Conservation (phyloP, 2,113 vertebrate species). For the Melanerpes formicivorus region DNA sequence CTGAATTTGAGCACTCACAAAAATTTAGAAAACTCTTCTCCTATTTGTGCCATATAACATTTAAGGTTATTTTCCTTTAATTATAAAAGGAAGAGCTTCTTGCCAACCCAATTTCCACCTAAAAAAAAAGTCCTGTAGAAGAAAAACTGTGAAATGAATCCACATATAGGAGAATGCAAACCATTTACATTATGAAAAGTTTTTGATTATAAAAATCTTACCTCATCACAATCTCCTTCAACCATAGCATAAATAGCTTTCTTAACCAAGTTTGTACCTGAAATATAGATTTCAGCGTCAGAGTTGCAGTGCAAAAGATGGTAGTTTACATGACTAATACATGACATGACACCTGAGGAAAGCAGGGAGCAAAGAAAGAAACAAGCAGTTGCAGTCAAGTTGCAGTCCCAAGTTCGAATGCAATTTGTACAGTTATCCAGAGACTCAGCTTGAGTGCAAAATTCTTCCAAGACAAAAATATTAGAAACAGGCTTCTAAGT, state of each 20-base stretch:
- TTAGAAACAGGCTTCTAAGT: slow-evolving; percentile 61
- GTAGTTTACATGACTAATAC: background rate
- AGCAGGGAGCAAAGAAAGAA: background rate
- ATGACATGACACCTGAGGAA: background rate
- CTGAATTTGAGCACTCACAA: background rate
- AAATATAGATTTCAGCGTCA: slow-evolving; percentile 73
- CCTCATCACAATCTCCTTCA: slow-evolving; percentile 99
- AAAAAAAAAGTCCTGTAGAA: background rate
- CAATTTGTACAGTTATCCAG: background rate
- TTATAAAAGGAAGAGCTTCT: background rate
- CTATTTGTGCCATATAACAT: background rate
- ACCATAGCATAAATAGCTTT: slow-evolving; percentile 99
- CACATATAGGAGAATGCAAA: background rate
- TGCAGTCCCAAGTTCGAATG: background rate
- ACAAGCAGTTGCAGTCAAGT: slow-evolving; percentile 14
- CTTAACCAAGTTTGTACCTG: slow-evolving; percentile 99
- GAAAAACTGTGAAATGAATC: slow-evolving; percentile 19
- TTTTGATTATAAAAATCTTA: slow-evolving; percentile 75
- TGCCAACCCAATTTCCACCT: background rate
- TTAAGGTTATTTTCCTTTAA: background rate
- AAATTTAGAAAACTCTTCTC: background rate
- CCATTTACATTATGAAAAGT: background rate
- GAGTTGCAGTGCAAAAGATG: background rate
- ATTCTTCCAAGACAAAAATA: slow-evolving; percentile 30
- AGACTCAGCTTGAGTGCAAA: slow-evolving; percentile 49